These are phyloP conservation scores for Acrocephalus arundinaceus DNA, from an alignment of 2,113 vertebrate species.

Conservation along the genomic window DNA sequence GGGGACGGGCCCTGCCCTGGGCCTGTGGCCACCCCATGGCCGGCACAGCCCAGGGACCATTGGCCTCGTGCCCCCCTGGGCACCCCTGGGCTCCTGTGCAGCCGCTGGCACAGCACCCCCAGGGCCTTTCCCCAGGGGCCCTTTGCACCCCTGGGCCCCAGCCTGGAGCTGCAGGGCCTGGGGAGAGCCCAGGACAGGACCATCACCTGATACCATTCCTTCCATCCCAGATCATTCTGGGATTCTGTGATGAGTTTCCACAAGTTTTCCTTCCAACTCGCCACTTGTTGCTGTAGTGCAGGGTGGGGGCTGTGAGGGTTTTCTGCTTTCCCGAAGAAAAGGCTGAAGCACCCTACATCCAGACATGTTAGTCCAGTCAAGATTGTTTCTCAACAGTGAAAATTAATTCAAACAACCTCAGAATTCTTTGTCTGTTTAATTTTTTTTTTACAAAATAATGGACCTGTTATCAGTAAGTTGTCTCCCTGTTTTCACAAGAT, in stretches of 20 bases:
- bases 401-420: not conserved
- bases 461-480: not conserved
- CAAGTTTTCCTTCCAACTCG: not conserved
- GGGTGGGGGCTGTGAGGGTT: not conserved
- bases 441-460: not conserved
- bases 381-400: not conserved
- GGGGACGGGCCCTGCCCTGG: not conserved
- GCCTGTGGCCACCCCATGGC: not conserved
- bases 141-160: not conserved
- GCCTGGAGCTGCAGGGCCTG: not conserved
- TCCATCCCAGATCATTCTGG: not conserved
- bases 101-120: not conserved
- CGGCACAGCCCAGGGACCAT: not conserved
- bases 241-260: not conserved
- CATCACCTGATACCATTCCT: not conserved
- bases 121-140: not conserved
- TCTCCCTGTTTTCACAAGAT: not conserved
- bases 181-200: not conserved
- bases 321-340: not conserved
- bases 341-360: not conserved
- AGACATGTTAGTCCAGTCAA: not conserved
- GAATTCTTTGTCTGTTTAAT: not conserved
- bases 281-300: rapidly evolving
- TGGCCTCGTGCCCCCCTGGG: not conserved
- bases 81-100: not conserved